Percentiles rank a stretch among this genome's conserved stretches.
Conservation (phyloP, 2,888 invertebrate genomes). For the Trichogramma dendrolimi region DNA sequence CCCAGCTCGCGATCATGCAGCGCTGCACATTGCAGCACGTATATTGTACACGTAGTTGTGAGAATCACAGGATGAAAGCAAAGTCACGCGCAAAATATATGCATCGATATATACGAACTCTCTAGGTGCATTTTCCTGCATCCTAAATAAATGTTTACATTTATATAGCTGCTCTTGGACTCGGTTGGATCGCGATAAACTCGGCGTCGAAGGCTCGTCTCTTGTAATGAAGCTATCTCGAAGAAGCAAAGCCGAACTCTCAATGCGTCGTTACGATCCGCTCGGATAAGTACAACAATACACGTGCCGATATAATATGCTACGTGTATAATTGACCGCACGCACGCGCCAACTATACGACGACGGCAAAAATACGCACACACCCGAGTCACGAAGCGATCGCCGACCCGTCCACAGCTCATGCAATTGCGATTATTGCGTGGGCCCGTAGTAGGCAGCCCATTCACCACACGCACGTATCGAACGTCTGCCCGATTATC, state of each 20-base stretch:
- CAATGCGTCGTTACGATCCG: slow-evolving; percentile 17
- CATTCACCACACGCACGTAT: too few relatives aligned
- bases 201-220: slow-evolving; percentile 14
- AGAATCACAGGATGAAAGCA: background rate
- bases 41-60: too few relatives aligned
- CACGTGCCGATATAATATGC: too few relatives aligned
- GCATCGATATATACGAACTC: background rate
- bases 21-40: background rate
- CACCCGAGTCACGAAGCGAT: too few relatives aligned
- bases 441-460: too few relatives aligned
- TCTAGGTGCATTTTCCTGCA: background rate
- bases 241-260: slow-evolving; percentile 19
- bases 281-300: too few relatives aligned
- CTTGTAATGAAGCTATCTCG: slow-evolving; percentile 27
- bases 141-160: background rate
- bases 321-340: too few relatives aligned
- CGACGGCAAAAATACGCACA: too few relatives aligned
- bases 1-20: background rate
- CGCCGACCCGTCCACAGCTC: too few relatives aligned
- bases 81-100: background rate
- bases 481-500: too few relatives aligned
- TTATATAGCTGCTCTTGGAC: background rate
- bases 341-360: too few relatives aligned
- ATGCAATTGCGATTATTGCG: too few relatives aligned
- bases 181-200: background rate